Evolutionary conservation across 1,140 invertebrate species (phyloP).

Genomic region (Drosophila repleta): DNA sequence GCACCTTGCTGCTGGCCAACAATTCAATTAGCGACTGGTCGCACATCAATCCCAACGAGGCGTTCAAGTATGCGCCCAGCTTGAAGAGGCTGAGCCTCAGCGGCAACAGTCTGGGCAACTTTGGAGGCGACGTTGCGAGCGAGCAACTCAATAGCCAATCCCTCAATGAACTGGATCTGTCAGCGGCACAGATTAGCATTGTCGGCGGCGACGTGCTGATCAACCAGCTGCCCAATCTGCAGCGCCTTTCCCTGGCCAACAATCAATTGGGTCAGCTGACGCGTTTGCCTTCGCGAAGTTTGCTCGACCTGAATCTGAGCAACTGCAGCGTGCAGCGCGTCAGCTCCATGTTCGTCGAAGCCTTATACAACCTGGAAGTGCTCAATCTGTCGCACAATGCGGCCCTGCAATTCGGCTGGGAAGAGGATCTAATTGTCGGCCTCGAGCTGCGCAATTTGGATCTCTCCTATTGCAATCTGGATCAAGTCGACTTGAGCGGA

Average conservation of each 20-base stretch:
- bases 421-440: conserved; percentile 83
- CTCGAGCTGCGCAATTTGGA: conserved; percentile 86
- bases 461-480: conserved; percentile 87
- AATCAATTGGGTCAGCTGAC: conserved; percentile 85
- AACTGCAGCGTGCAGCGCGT: conserved; percentile 85
- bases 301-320: conserved; percentile 86
- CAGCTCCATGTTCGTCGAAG: conserved; percentile 84
- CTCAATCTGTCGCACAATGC: conserved; percentile 86
- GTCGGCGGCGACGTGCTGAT: conserved; percentile 85
- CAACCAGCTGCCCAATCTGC: conserved; percentile 85
- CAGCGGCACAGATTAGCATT: conserved; percentile 85
- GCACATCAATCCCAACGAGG: conserved; percentile 84
- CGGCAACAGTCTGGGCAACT: conserved; percentile 84
- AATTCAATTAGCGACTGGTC: conserved; percentile 86
- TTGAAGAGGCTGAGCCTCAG: conserved; percentile 85
- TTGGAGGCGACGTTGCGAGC: conserved; percentile 83
- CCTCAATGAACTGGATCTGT: conserved; percentile 84
- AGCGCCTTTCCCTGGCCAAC: conserved; percentile 84
- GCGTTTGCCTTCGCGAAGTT: conserved; percentile 84
- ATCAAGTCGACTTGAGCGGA: conserved; percentile 86
- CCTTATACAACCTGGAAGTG: conserved; percentile 84
- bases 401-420: conserved; percentile 83
- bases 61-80: conserved; percentile 83
- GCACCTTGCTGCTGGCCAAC: conserved; percentile 85
- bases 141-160: conserved; percentile 83